phyloP scores from a whole-genome alignment of 2,888 invertebrate genomes.

The Plusia festucae region DNA sequence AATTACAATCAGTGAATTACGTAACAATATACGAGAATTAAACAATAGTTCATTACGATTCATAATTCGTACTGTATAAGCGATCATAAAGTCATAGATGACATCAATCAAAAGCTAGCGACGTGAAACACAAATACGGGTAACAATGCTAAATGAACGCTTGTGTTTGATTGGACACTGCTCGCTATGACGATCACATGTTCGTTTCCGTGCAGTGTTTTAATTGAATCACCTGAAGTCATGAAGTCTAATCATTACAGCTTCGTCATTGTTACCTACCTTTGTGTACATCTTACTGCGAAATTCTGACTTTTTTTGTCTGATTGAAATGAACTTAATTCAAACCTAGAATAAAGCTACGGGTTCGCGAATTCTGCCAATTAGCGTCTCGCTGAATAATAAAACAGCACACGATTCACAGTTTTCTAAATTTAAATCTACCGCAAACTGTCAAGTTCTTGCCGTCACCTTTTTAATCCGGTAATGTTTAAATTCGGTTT shows the following conservation, averaged over 20 bases:
- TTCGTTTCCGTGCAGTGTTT: conserved; percentile 33
- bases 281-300: too few relatives aligned
- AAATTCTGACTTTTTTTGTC: neutral
- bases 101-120: conserved; percentile 43
- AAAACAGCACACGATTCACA: neutral
- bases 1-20: neutral
- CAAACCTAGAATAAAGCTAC: neutral
- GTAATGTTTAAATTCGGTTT: neutral
- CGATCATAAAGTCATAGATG: conserved; percentile 28
- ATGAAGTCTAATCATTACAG: too few relatives aligned
- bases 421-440: neutral
- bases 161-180: conserved; percentile 50
- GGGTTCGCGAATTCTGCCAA: neutral
- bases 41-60: conserved; percentile 1
- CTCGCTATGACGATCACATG: conserved; percentile 30
- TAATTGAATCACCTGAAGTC: conserved; percentile 41
- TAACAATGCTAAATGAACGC: conserved; percentile 53
- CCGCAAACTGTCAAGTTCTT: neutral
- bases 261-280: neutral
- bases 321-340: neutral
- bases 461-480: neutral
- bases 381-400: neutral
- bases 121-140: conserved; percentile 48
- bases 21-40: conserved; percentile 4
- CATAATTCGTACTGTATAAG: neutral